These are phyloP conservation scores for Pristionchus arcanus DNA, from an alignment of 2,888 invertebrate genomes.

Conservation along the genomic window DNA sequence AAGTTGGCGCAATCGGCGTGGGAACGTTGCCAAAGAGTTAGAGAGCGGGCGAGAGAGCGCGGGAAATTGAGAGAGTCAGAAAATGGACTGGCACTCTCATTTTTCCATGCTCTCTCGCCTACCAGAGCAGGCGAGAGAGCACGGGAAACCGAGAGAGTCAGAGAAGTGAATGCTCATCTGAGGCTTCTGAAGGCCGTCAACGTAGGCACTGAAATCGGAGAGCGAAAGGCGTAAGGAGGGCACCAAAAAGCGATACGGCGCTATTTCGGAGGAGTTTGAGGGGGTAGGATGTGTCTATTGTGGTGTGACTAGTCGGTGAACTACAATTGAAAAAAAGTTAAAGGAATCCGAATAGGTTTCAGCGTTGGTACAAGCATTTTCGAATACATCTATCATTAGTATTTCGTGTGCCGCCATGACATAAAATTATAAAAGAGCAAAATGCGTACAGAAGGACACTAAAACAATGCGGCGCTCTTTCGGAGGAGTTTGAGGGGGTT, in stretches of 20 bases:
- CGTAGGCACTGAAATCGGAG: background rate
- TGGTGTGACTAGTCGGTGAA: background rate
- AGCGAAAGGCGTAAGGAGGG: background rate
- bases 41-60: too few species aligned
- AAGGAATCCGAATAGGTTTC: background rate
- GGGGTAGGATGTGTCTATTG: background rate
- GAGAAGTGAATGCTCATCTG: background rate
- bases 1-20: slow-evolving; percentile 24
- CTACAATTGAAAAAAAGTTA: too few species aligned
- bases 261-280: background rate
- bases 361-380: background rate
- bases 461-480: too few species aligned
- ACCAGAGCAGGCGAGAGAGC: background rate
- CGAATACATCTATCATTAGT: too few species aligned
- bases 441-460: too few species aligned
- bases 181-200: background rate
- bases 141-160: background rate
- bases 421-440: too few species aligned
- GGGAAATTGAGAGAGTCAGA: too few species aligned
- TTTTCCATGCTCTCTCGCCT: background rate
- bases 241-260: background rate
- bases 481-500: too few species aligned
- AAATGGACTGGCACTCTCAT: background rate
- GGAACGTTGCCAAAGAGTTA: background rate
- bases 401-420: too few species aligned